A percentile compares a stretch with the other conserved stretches of the same genome.
phyloP scores from a whole-genome alignment of 1,140 invertebrate genomes.

The Camponotus pennsylvanicus region DNA sequence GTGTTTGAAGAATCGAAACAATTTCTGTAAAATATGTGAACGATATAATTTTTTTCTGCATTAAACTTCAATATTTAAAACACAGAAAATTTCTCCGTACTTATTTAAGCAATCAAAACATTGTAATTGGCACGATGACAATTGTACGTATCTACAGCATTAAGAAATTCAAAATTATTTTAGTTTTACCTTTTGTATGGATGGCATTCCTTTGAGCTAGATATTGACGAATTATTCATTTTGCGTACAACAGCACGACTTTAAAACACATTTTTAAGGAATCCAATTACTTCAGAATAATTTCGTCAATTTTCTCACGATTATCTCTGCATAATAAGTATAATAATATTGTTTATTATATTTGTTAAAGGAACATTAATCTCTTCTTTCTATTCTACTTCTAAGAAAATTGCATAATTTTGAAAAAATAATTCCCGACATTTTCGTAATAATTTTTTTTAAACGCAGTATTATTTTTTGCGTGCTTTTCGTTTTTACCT shows the following conservation, averaged over 20 bases:
- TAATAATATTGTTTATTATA: not conserved
- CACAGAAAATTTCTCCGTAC: not conserved
- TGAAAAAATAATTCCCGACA: not conserved
- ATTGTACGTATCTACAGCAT: not conserved
- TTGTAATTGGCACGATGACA: not conserved
- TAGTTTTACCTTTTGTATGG: not conserved
- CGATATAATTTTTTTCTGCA: not conserved
- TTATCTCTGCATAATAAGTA: not conserved
- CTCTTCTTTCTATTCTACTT: not conserved
- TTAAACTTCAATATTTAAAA: not conserved
- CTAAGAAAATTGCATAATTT: not conserved
- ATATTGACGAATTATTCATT: not conserved
- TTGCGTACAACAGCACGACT: not conserved
- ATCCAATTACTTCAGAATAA: not conserved
- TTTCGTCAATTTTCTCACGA: not conserved
- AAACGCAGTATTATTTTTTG: not conserved
- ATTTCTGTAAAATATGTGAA: not conserved
- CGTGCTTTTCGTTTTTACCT: not conserved
- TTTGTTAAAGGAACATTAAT: not conserved
- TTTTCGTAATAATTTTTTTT: not conserved
- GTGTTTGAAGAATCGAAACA: not conserved
- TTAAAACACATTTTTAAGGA: not conserved
- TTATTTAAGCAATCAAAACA: not conserved
- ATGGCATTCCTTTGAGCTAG: not conserved
- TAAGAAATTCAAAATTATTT: not conserved